Conservation (phyloP, 2,797 vertebrate species). For the Oreonectes daqikongensis region DNA sequence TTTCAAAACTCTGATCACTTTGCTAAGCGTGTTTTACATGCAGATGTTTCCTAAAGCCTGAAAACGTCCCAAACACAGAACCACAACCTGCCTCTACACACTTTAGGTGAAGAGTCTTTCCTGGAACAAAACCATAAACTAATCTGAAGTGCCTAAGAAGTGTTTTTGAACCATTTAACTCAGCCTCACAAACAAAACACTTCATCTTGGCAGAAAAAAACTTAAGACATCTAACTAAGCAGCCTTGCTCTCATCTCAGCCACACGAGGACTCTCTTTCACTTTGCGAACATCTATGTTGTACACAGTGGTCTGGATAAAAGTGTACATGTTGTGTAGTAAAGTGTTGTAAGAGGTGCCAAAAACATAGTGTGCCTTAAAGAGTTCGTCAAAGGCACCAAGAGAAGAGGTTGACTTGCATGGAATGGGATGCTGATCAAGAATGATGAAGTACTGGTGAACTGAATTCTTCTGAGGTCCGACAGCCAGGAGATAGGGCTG, state of each 20-base stretch:
- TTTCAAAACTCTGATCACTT: not conserved
- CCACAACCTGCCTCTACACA: constrained; percentile 52
- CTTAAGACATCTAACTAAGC: constrained; percentile 18
- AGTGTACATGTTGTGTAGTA: constrained; percentile 52
- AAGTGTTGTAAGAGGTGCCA: constrained; percentile 50
- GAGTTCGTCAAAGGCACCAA: constrained; percentile 55
- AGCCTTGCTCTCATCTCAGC: constrained; percentile 48
- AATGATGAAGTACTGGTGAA: constrained; percentile 52
- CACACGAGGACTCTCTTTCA: constrained; percentile 46
- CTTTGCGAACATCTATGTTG: constrained; percentile 54
- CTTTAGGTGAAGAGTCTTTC: constrained; percentile 51
- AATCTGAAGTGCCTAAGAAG: constrained; percentile 53
- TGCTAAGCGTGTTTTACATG: not conserved
- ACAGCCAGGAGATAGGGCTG: constrained; percentile 57
- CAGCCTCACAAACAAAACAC: constrained; percentile 52
- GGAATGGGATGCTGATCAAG: constrained; percentile 46
- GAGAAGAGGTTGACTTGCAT: constrained; percentile 49
- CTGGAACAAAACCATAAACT: constrained; percentile 49
- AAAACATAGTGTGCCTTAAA: constrained; percentile 59
- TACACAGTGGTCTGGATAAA: constrained; percentile 57
- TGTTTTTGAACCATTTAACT: constrained; percentile 46
- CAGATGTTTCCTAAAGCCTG: constrained; percentile 51
- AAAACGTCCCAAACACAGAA: constrained; percentile 53
- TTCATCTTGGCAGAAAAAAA: constrained; percentile 25
- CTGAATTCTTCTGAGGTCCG: constrained; percentile 25